phyloP scores from a whole-genome alignment of 2,797 vertebrate species.

The Chromis chromis region DNA sequence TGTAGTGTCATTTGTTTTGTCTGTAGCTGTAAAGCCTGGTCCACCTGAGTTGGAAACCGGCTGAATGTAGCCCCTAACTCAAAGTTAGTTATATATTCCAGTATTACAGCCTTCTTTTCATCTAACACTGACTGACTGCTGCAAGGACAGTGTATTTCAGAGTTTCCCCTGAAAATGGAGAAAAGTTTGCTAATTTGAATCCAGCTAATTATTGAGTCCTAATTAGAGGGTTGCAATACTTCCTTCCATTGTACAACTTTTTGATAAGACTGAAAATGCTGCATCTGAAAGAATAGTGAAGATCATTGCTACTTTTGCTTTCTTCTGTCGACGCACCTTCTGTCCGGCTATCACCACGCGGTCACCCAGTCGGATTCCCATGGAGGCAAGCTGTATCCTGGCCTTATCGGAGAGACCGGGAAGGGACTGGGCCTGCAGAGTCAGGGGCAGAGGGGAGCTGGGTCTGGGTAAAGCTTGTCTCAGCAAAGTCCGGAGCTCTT shows the following conservation, averaged over 20 bases:
- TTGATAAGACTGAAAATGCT: constrained; percentile 5
- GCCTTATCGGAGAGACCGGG: constrained; percentile 82
- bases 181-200: constrained; percentile 22
- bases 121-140: not conserved
- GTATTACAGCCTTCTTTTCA: not conserved
- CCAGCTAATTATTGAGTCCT: constrained; percentile 12
- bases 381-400: constrained; percentile 84
- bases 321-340: constrained; percentile 86
- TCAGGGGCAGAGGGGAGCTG: constrained; percentile 79
- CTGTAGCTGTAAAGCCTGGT: no score
- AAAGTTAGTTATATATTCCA: no score
- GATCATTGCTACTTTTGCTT: constrained; percentile 9
- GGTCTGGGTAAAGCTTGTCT: constrained; percentile 87
- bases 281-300: not conserved
- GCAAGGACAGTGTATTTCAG: constrained; percentile 3
- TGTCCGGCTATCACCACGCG: constrained; percentile 95
- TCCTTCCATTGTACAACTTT: constrained; percentile 10
- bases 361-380: constrained; percentile 92
- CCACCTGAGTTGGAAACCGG: no score
- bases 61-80: no score
- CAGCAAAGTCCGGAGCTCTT: constrained; percentile 90
- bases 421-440: constrained; percentile 71
- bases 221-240: constrained; percentile 18
- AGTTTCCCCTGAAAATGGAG: not conserved
- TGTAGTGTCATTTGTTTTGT: not conserved